Conservation (phyloP, 2,113 vertebrate genomes). For the Cyprinodon variegatus region DNA sequence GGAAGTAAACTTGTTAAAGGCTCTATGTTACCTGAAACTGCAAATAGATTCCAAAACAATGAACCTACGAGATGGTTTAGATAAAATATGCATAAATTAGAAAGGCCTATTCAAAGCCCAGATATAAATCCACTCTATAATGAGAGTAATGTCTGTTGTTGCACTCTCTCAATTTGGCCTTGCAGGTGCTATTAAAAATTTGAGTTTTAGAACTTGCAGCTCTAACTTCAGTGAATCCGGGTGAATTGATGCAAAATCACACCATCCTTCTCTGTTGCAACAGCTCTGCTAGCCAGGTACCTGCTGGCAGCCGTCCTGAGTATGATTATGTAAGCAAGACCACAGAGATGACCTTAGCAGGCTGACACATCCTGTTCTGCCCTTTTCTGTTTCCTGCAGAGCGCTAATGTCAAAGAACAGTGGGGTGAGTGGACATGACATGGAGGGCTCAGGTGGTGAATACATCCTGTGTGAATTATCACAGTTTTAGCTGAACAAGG, state of each 20-base stretch:
- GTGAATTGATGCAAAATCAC: too few relatives aligned
- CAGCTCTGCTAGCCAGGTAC: slow-evolving; percentile 25
- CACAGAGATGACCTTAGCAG: slow-evolving; percentile 57
- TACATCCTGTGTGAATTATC: slow-evolving; percentile 49
- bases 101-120: not conserved
- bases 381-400: slow-evolving; percentile 71
- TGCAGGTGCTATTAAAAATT: too few relatives aligned
- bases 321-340: slow-evolving; percentile 53
- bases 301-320: slow-evolving; percentile 27
- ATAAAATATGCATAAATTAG: not conserved
- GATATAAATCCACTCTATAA: not conserved
- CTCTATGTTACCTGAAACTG: not conserved
- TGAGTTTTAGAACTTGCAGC: too few relatives aligned
- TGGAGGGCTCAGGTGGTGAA: slow-evolving; percentile 37
- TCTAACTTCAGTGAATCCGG: too few relatives aligned
- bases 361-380: slow-evolving; percentile 69
- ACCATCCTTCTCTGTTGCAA: not conserved
- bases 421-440: slow-evolving; percentile 25
- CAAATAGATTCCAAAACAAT: not conserved
- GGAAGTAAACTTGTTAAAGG: not conserved
- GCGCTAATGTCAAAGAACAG: slow-evolving; percentile 59
- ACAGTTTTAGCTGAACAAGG: slow-evolving; percentile 33
- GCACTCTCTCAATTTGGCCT: too few relatives aligned
- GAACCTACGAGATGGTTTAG: not conserved
- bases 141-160: not conserved